These are phyloP conservation scores for Probosciger aterrimus DNA, from an alignment of 2,113 vertebrate species.

Conservation along the genomic window DNA sequence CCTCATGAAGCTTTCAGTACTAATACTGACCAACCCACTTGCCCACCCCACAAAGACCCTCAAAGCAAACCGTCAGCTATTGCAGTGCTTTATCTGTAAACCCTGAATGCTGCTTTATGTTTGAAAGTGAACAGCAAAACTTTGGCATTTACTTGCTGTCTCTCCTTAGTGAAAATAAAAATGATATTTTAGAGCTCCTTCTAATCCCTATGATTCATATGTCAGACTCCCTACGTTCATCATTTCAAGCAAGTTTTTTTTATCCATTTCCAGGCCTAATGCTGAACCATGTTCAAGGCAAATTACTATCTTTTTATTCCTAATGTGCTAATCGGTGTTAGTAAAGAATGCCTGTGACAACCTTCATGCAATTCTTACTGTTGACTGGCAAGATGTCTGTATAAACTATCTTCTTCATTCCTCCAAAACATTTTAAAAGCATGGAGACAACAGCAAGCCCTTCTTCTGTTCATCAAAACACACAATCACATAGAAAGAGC, in stretches of 20 bases:
- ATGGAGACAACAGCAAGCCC: not conserved
- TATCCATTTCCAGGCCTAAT: conserved; percentile 7
- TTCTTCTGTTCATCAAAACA: not conserved
- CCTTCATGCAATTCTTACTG: not conserved
- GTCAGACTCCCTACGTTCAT: not conserved
- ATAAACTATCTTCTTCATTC: not conserved
- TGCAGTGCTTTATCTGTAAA: not conserved
- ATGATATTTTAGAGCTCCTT: not conserved
- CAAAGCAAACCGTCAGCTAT: not conserved
- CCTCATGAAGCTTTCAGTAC: not conserved
- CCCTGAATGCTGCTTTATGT: not conserved
- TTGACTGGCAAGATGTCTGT: not conserved
- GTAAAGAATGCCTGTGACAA: not conserved
- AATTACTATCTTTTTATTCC: not conserved
- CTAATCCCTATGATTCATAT: conserved; percentile 29
- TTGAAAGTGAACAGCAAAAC: not conserved
- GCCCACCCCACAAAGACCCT: not conserved
- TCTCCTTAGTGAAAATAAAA: conserved; percentile 18
- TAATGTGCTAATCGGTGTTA: not conserved
- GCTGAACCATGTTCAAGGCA: not conserved
- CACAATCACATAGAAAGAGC: not conserved
- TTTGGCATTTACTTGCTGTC: not conserved
- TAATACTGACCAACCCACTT: not conserved
- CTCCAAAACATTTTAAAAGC: not conserved
- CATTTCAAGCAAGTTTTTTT: not conserved